phyloP scores from a whole-genome alignment of 2,888 invertebrate genomes.

The Glyphotaelius pellucidus region DNA sequence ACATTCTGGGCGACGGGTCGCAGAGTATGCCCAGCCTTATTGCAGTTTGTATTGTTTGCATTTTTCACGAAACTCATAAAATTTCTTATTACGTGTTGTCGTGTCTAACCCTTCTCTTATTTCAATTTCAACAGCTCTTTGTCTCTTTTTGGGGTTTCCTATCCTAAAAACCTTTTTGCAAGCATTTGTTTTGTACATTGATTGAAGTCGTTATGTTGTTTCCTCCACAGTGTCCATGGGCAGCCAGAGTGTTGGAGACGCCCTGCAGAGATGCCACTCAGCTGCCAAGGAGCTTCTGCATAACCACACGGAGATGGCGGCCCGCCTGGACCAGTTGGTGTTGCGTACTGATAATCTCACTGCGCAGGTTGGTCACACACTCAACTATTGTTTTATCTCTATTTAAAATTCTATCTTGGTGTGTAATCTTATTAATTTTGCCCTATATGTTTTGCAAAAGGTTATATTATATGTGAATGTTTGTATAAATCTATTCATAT shows the following conservation, averaged over 20 bases:
- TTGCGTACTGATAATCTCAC: slow-evolving; percentile 77
- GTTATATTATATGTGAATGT: too few species aligned
- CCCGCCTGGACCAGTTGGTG: slow-evolving; percentile 78
- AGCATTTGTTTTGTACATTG: too few species aligned
- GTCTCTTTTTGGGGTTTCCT: background rate
- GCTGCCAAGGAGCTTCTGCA: slow-evolving; percentile 82
- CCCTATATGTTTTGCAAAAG: too few species aligned
- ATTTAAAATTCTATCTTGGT: slow-evolving; percentile 56
- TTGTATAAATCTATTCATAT: too few species aligned
- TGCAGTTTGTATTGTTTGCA: too few species aligned
- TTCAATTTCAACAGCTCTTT: background rate
- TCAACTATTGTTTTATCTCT: background rate
- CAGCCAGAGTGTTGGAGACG: slow-evolving; percentile 83
- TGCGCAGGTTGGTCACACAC: slow-evolving; percentile 70
- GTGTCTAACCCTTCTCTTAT: background rate
- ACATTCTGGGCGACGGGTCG: too few species aligned
- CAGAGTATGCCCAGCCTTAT: too few species aligned
- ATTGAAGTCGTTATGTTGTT: background rate
- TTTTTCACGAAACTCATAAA: too few species aligned
- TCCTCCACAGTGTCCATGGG: slow-evolving; percentile 79
- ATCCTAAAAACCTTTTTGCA: background rate
- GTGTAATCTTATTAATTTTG: background rate
- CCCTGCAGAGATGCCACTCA: slow-evolving; percentile 84
- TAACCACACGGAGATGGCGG: slow-evolving; percentile 81
- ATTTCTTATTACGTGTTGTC: background rate